Base-by-base conservation (phyloP, 2,888 invertebrate genomes). In the Quadroppia sp. region DNA sequence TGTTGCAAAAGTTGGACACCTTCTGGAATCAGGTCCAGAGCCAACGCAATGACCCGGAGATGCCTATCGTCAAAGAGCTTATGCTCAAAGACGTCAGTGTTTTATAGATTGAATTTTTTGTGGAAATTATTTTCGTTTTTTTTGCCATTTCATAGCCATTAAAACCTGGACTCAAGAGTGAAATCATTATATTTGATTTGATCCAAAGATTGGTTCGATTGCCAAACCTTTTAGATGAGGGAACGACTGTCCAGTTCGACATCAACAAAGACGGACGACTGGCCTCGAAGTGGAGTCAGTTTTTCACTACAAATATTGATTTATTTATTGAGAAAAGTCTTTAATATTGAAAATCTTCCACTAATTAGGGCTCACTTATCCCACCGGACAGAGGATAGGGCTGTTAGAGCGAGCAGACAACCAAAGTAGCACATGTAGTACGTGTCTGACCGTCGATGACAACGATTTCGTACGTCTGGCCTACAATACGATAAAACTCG, bases 1-100 rank as follows among this genome's bases (percentile, higher is more conserved):
- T 94, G 71, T 90, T 92, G 3, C 94, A 95, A 83, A 96, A 94
- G 84, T 84, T 97, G 28, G 74, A 78, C 53, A 36, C 73, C 20
- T 72, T 79, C 13, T 79, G 78, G 76, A 90, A 90, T 72, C 87
- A 89, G 0, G 83, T 95, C 23, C 85, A 94, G 77, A 89, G 90
- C 80, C 74, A 75, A 17, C 76, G 78, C 0, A 56, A 77, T 32
- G 77, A 77, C 59, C 78, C 78, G 6, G 79, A 79, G 67, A 45
- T 79, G 61, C 78, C 78, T 11, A 72, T 78, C 9, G 72, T 79
- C 20, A 75, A 75, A 15, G 74, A 78, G 56, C 50, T 70, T 53
- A 28, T 72, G 48, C 28, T 76, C 15, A 30, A 76, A 25, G 56
- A 74, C 40, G 71, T 75, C 53, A 32, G 53, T 72, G 67, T 23